A percentile compares a stretch with the other conserved stretches of the same genome.
phyloP scores from a whole-genome alignment of 2,113 vertebrate species.

The Myanophis thanlyinensis region DNA sequence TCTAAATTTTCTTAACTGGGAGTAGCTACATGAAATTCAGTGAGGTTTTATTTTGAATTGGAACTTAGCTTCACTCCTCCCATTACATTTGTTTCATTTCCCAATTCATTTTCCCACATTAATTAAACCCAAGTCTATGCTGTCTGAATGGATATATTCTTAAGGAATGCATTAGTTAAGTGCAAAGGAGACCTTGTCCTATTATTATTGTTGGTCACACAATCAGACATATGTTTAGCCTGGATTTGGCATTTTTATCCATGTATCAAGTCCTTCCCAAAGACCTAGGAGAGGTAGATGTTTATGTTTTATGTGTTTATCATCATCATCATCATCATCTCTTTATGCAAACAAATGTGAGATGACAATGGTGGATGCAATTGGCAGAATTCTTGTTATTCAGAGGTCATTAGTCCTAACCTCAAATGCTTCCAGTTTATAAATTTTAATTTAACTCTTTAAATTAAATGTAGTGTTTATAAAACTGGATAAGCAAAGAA shows the following conservation, averaged over 20 bases:
- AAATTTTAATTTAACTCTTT: neutral
- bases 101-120: neutral
- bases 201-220: neutral
- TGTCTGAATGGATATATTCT: neutral
- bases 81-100: neutral
- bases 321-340: neutral
- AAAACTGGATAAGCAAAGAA: neutral
- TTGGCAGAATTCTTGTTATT: neutral
- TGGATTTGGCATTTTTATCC: too few relatives aligned
- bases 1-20: neutral
- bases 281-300: too few relatives aligned
- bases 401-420: neutral
- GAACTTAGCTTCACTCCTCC: neutral
- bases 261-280: too few relatives aligned
- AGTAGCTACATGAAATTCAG: neutral
- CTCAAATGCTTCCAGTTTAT: neutral
- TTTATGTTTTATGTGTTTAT: neutral
- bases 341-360: neutral
- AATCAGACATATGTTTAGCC: too few relatives aligned
- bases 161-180: neutral
- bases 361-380: neutral
- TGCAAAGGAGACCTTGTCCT: neutral
- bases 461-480: neutral
- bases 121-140: neutral
- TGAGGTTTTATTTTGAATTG: neutral